Conservation (phyloP, 2,113 vertebrate species). For the Eidolon helvum region DNA sequence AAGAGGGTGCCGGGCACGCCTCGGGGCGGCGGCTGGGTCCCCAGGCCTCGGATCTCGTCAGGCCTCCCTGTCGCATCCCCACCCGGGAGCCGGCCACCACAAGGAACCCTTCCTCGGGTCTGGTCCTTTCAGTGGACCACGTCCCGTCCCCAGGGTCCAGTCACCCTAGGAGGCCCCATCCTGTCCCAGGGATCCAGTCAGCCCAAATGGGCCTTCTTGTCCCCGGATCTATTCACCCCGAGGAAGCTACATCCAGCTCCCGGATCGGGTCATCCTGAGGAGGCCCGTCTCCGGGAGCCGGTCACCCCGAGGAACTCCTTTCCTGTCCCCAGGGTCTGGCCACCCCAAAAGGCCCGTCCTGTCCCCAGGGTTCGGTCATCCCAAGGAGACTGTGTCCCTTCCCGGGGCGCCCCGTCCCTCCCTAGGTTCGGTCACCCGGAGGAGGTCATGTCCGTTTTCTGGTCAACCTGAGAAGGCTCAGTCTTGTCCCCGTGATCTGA, state of each 20-base stretch:
- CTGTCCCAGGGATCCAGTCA: not conserved
- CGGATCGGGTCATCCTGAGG: not conserved
- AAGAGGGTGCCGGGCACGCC: not conserved
- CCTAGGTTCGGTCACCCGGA: too few species aligned
- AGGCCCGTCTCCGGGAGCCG: not conserved
- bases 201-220: not conserved
- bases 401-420: too few species aligned
- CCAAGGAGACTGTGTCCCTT: not conserved
- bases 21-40: not conserved
- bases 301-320: not conserved
- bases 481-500: too few species aligned
- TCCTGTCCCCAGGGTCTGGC: not conserved
- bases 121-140: too few species aligned
- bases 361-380: not conserved
- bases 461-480: too few species aligned
- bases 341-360: not conserved
- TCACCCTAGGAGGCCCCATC: not conserved
- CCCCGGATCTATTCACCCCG: not conserved
- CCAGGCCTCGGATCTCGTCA: not conserved
- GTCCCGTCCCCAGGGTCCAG: not conserved
- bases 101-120: not conserved
- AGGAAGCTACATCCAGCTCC: not conserved
- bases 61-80: not conserved
- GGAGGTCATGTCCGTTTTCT: too few species aligned
- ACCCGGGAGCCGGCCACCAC: not conserved